Evolutionary conservation across 2,797 vertebrate species (phyloP).

Genomic region (Pempheris klunzingeri): DNA sequence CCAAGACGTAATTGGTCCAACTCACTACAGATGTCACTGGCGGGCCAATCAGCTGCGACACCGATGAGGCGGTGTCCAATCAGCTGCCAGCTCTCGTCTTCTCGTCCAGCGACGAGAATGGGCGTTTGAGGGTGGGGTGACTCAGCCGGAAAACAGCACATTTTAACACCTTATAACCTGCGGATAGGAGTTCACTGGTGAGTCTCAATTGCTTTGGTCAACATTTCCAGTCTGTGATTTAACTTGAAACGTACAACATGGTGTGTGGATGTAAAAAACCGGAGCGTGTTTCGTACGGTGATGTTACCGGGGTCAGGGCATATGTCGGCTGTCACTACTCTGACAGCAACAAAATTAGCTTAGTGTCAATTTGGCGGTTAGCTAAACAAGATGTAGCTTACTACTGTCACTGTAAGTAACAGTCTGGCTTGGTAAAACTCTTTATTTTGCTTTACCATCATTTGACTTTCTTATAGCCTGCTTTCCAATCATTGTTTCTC

Average conservation of each 20-base stretch:
- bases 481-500: conserved; percentile 3
- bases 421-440: background rate
- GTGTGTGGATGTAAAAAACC: background rate
- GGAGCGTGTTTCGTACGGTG: conserved; percentile 12
- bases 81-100: conserved; percentile 19
- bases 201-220: conserved; percentile 61
- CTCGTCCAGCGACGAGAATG: conserved; percentile 37
- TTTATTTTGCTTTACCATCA: background rate
- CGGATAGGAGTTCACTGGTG: conserved; percentile 76
- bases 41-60: conserved; percentile 54
- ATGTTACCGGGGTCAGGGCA: conserved; percentile 58
- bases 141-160: conserved; percentile 80
- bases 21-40: conserved; percentile 37
- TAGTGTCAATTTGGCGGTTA: conserved; percentile 35
- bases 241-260: background rate
- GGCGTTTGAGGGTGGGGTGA: conserved; percentile 84
- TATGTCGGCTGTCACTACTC: conserved; percentile 67
- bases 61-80: conserved; percentile 63
- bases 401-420: background rate
- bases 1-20: conserved; percentile 64
- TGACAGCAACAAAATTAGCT: conserved; percentile 52
- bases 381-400: conserved; percentile 24
- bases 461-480: conserved; percentile 2
- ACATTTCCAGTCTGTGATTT: background rate
- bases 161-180: conserved; percentile 74